Evolutionary conservation across 2,888 invertebrate genomes (phyloP), one percentile per base, ranked within the genome.

Genomic region (Drosophila barbarae): DNA sequence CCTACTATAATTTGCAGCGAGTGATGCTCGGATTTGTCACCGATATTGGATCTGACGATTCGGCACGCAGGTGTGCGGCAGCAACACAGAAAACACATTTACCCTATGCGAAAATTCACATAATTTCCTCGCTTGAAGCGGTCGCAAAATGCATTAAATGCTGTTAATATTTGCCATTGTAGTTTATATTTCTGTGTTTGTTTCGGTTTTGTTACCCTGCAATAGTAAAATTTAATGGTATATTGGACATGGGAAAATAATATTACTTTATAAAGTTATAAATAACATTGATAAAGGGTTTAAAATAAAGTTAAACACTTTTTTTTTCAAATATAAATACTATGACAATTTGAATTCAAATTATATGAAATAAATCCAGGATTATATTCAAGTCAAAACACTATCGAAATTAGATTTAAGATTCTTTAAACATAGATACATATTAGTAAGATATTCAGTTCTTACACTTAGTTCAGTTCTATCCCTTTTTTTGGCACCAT

Each of bases 31-130:
- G 46, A 46, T 71, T 76, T 80, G 78, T 74, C 77, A 80, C 77
- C 65, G 80, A 73, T 73, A 73, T 63, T 55, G 56, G 46, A 55
- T 50, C 47, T 30, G 42, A 52, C 67, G 44, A 82, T 82, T 82
- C 71, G 69, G 71, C 71, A 84, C 73, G 81, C 81, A 82, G 81
- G 81, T 82, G 81, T 82, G 81, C 84, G 59, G 63, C 71, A 67
- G 60, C 52, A 30, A 18, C 30, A 46, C 18, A 46, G 13, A 30
- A 46, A 18, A 30, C 13, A 18, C 39, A 39, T 65, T 71, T 60
- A 65, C 69, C 39, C 46, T 66, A 60, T 51, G 67, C 65, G 73
- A 69, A 70, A 71, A 72, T 65, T 66, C 82, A 78, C 82, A 82
- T 72, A 65, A 79, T 77, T 82, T 79, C 69, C 71, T 51, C 69